Base-by-base conservation (phyloP, 1,140 invertebrate genomes). In the Drosophila novamexicana region DNA sequence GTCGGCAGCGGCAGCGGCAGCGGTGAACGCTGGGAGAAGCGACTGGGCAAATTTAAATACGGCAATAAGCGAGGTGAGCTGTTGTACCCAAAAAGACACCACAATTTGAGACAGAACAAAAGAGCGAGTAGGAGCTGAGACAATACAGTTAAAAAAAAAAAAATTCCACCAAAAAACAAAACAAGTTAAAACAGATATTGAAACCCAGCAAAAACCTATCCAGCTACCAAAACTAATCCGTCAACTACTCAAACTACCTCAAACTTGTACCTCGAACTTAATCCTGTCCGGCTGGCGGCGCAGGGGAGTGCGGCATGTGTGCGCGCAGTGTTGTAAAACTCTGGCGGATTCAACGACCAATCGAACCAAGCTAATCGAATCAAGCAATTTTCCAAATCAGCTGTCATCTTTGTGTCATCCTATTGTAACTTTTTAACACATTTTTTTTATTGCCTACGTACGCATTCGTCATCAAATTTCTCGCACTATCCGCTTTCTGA, bases 61-160 rank as follows among this genome's bases (percentile, higher is more conserved):
- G 92, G 93, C 62, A 91, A 93, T 82, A 94, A 93, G 93, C 93
- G 93, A 94, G 93, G 93, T 94, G 92, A 82, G 68, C 74, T 77
- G 81, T 81, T 75, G 53, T 65, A 79, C 74, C 81, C 81, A 79
- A 47, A 39, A 32, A 57, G 14, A 57, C 16, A 70, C 16, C 49
- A 73, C 18, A 52, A 52, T 34, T 9, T 57, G 36, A 34, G n/a
- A 65, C 18, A 56, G 1, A 47, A 62, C n/a, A 16, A 12, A 22
- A 6, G 2, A 12, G n/a, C 14, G 37, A 37, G 14, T 6, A n/a
- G 50, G 22, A 45, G 32, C 56, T 52, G 47, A 6, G 3, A 50
- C 22, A n/a, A 58, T 40, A 8, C 12, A 56, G 47, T 36, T 29
- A 0, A 65, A 8, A 44, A 18, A 37, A 66, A 12, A 42, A 10